Evolutionary conservation across 2,888 invertebrate genomes (phyloP), one percentile per base, ranked within the genome.

Genomic region (Ametastegia equiseti): DNA sequence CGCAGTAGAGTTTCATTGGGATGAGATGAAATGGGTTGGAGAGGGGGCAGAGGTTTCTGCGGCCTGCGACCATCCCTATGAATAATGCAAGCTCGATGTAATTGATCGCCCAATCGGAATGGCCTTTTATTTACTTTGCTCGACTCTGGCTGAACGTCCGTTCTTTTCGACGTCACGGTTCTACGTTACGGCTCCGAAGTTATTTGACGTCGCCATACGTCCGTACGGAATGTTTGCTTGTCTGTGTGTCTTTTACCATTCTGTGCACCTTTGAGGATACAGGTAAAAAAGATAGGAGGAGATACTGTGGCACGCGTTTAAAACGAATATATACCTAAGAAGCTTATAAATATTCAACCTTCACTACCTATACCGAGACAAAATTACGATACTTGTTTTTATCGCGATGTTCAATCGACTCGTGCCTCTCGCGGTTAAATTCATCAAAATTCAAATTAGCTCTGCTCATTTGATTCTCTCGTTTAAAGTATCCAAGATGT

Each of bases 71-170:
- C 87, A 86, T 86, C 87, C 88, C 90, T 87, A 91, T 91, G 91
- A 91, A 91, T 91, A 91, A 91, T 91, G 91, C 90, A 91, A 87
- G 86, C 89, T 86, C 87, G 86, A 90, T 90, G 91, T 91, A 91
- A 91, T 91, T 91, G 91, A 91, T 91, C 91, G 90, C 88, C 91
- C 91, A 91, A 91, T 91, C 89, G 91, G 91, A 91, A 91, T 90
- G 90, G 90, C 91, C 90, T 90, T 91, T 90, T 91, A 91, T 91
- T 91, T 91, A 91, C 91, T 90, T 90, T 90, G 88, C 89, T 89
- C 88, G 89, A 85, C 88, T 90, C 86, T 84, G 87, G 85, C 85
- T 86, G 88, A 86, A 86, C 87, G 86, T 87, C 86, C 88, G 87
- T 86, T 87, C 87, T 86, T 87, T 86, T 86, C 85, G 83, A 19